Conservation (phyloP, 2,888 invertebrate species). For the Papilio elwesi region DNA sequence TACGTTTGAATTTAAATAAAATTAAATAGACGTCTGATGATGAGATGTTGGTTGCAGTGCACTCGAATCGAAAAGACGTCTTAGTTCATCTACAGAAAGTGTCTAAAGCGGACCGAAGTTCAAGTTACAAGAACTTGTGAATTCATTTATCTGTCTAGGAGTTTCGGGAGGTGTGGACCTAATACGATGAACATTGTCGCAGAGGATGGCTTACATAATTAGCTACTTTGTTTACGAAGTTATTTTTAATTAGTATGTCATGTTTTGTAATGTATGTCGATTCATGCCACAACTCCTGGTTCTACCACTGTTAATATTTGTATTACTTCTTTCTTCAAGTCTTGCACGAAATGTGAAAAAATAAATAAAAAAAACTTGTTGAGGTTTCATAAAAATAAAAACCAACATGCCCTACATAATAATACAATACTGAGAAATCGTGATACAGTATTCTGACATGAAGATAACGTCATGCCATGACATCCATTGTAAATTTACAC, state of each 20-base stretch:
- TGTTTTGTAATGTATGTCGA: too few species aligned
- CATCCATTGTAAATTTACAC: slow-evolving; percentile 1
- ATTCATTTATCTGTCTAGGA: slow-evolving; percentile 78
- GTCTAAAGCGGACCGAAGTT: slow-evolving; percentile 53
- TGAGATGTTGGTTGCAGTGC: slow-evolving; percentile 4
- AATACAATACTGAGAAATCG: slow-evolving; percentile 11
- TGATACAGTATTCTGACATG: slow-evolving; percentile 7
- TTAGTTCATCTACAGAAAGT: slow-evolving; percentile 64
- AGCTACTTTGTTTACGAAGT: too few species aligned
- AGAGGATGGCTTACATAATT: slow-evolving; percentile 35
- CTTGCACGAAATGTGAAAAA: too few species aligned
- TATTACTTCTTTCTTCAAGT: too few species aligned
- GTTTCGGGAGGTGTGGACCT: slow-evolving; percentile 58
- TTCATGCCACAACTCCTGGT: too few species aligned
- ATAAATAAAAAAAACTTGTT: background rate
- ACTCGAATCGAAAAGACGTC: slow-evolving; percentile 50
- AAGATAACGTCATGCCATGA: slow-evolving; percentile 17
- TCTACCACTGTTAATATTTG: too few species aligned
- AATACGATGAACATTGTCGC: slow-evolving; percentile 44
- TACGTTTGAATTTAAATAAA: slow-evolving; percentile 29
- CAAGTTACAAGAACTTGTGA: slow-evolving; percentile 73
- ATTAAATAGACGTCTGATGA: background rate
- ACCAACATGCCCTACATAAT: slow-evolving; percentile 1
- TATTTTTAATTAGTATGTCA: too few species aligned
- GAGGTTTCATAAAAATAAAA: background rate